phyloP scores from a whole-genome alignment of 2,113 vertebrate genomes.

The Microtus montanus region DNA sequence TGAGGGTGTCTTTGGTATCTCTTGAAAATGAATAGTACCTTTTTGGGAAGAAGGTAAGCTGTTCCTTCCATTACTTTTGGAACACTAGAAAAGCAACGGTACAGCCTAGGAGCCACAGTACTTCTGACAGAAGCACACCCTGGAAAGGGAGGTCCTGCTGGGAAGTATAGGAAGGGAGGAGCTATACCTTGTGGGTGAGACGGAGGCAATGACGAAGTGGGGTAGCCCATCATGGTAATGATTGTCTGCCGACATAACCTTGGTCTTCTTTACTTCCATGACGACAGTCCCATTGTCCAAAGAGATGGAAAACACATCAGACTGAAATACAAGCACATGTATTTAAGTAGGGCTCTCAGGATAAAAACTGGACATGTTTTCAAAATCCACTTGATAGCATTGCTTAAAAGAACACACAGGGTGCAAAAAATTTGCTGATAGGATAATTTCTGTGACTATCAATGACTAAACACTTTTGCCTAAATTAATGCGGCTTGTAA shows the following conservation, averaged over 20 bases:
- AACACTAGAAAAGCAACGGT: not conserved
- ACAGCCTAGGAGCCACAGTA: not conserved
- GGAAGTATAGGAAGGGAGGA: not conserved
- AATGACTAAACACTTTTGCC: not conserved
- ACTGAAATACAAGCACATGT: conserved; percentile 82
- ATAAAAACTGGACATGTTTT: not conserved
- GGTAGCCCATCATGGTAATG: conserved; percentile 92
- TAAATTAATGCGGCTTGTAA: not conserved
- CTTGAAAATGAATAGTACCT: conserved; percentile 32
- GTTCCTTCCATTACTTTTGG: not conserved
- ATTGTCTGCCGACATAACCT: conserved; percentile 90
- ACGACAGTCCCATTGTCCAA: conserved; percentile 94
- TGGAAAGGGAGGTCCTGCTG: not conserved
- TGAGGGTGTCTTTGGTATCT: not conserved
- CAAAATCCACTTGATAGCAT: not conserved
- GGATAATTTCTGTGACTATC: conserved; percentile 26
- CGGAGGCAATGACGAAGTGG: conserved; percentile 92
- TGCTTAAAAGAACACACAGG: not conserved
- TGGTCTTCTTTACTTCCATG: conserved; percentile 89
- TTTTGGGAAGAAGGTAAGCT: not conserved
- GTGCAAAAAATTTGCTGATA: not conserved
- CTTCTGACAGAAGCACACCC: not conserved
- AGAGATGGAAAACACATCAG: conserved; percentile 92
- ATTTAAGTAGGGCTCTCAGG: not conserved
- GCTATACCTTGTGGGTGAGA: conserved; percentile 90